These are phyloP conservation scores for Nemotelus pantherinus DNA, from an alignment of 2,888 invertebrate genomes.

Conservation along the genomic window DNA sequence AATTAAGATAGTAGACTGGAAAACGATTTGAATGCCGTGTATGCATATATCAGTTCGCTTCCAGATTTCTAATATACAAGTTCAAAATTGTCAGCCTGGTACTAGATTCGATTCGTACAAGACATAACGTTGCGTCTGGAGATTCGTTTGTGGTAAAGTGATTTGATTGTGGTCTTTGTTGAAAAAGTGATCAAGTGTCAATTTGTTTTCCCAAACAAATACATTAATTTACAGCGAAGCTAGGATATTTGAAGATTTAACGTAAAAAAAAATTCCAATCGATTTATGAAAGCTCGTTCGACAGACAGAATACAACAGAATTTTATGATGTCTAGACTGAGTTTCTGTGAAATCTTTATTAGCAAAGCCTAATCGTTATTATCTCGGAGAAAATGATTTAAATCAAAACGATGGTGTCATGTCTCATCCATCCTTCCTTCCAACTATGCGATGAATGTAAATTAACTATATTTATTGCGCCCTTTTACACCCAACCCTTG, in stretches of 20 bases:
- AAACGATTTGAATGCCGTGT: constrained; percentile 36
- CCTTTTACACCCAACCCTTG: constrained; percentile 7
- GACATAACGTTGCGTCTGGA: background rate
- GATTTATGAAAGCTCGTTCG: background rate
- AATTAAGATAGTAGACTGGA: constrained; percentile 17
- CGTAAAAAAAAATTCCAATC: background rate
- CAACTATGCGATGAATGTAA: constrained; percentile 15
- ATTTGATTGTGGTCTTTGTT: background rate
- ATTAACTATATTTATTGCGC: background rate
- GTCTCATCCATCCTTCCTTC: background rate
- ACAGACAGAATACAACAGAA: background rate
- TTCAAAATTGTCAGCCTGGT: constrained; percentile 28
- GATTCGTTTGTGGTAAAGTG: constrained; percentile 6
- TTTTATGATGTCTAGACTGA: background rate
- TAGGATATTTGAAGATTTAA: too few relatives aligned
- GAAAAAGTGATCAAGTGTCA: too few relatives aligned
- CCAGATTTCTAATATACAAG: constrained; percentile 35
- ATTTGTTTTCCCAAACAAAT: too few relatives aligned
- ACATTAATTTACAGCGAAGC: too few relatives aligned
- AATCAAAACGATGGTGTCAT: background rate
- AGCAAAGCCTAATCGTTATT: background rate
- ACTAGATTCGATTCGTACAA: background rate
- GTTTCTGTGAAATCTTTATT: background rate
- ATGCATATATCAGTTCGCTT: constrained; percentile 21
- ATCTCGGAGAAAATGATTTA: background rate